Evolutionary conservation across 2,888 invertebrate species (phyloP).

Genomic region (Drosophila neoperkinsi): DNA sequence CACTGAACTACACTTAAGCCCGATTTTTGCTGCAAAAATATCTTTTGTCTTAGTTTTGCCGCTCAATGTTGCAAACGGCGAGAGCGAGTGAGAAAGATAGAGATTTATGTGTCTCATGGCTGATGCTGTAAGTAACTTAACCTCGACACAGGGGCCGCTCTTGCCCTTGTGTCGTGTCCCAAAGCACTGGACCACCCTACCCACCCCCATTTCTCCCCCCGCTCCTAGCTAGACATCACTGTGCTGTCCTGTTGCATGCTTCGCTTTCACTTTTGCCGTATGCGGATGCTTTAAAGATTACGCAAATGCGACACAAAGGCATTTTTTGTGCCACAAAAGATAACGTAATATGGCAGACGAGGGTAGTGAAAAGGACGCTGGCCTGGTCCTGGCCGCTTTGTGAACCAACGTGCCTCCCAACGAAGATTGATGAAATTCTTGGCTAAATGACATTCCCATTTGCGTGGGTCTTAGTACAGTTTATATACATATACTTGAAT

Average conservation of each 20-base stretch:
- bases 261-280: slow-evolving; percentile 52
- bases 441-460: slow-evolving; percentile 50
- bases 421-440: slow-evolving; percentile 74
- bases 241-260: slow-evolving; percentile 68
- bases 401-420: slow-evolving; percentile 18
- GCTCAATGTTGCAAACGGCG: slow-evolving; percentile 28
- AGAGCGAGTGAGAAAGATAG: slow-evolving; percentile 18
- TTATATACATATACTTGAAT: slow-evolving; percentile 24
- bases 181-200: slow-evolving; percentile 3
- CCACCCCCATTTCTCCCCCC: background rate
- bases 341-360: slow-evolving; percentile 36
- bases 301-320: slow-evolving; percentile 67
- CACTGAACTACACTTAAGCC: slow-evolving; percentile 68
- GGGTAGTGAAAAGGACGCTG: slow-evolving; percentile 19
- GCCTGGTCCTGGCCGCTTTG: slow-evolving; percentile 15
- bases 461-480: slow-evolving; percentile 15
- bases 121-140: slow-evolving; percentile 38
- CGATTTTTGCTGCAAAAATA: slow-evolving; percentile 49
- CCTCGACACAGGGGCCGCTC: slow-evolving; percentile 61
- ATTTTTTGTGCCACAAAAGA: slow-evolving; percentile 52
- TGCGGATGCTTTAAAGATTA: slow-evolving; percentile 65
- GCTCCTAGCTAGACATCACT: slow-evolving; percentile 9
- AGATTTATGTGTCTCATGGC: slow-evolving; percentile 43
- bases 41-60: slow-evolving; percentile 66
- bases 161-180: slow-evolving; percentile 32